Base-by-base conservation (phyloP, 2,797 vertebrate species). In the Dendrocincla tyrannina region DNA sequence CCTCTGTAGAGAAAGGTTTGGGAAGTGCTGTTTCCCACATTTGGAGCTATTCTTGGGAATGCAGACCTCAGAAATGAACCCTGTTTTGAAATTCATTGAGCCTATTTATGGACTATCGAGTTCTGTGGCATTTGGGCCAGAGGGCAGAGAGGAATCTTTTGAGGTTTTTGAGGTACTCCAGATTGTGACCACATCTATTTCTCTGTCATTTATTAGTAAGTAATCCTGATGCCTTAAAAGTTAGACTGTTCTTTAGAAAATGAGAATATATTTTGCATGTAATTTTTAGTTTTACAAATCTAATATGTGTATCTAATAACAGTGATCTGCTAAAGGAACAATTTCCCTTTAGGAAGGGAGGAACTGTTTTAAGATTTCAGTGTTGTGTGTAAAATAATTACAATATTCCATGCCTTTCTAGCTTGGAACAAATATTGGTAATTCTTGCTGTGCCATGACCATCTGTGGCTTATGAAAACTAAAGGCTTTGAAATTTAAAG, bases 401-500 rank as follows among this genome's bases (percentile, higher is more conserved):
- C 37, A 78, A 11, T 91, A 75, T 74, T 85, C 37, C n/a, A 56
- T 0, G 1, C 24, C 32, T 92, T 85, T 74, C 41, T 74, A 67
- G 17, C 75, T 81, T 91, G 89, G 50, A 90, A 56, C 18, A 80
- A 64, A 56, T 68, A 66, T 41, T 59, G 42, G 81, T 77, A 79
- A 91, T 89, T 91, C 64, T 39, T 72, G 59, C n/a, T 91, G 70
- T 94, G 33, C 82, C 39, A 50, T 62, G 56, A 77, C 37, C 28
- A 46, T 86, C 75, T 89, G 46, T 75, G 58, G 17, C 37, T 91
- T 63, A 73, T 67, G 44, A 58, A 92, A 89, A 56, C 9, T 11
- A 72, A 93, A 64, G 56, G 24, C 69, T 73, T 80, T 90, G 74
- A 76, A 77, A 82, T 93, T 72, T 79, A 64, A 92, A 80, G 49